These are phyloP conservation scores for Silurus asotus DNA, from an alignment of 2,113 vertebrate genomes.

Conservation along the genomic window DNA sequence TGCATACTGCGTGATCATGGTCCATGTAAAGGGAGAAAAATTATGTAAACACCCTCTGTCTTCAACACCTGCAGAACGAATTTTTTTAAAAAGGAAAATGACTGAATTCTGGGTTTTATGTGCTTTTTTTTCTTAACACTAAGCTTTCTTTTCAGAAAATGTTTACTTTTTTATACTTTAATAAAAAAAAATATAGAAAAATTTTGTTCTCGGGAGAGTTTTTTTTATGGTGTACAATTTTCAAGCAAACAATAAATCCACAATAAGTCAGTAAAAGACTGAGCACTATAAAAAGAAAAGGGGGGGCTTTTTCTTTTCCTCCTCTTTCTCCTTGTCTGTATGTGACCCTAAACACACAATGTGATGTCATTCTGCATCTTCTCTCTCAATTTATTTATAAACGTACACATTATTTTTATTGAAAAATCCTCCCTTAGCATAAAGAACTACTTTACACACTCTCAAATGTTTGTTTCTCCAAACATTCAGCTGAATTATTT, in stretches of 20 bases:
- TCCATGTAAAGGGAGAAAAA: background rate
- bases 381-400: too few species aligned
- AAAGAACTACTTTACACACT: too few species aligned
- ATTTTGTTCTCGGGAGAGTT: background rate
- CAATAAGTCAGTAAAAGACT: background rate
- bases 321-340: background rate
- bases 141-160: background rate
- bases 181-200: background rate
- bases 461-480: too few species aligned
- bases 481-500: too few species aligned
- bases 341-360: background rate
- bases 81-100: background rate
- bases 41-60: too few species aligned
- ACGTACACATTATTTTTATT: too few species aligned
- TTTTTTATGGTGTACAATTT: background rate
- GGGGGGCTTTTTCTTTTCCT: background rate
- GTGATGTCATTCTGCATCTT: too few species aligned
- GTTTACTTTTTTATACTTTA: slow-evolving; percentile 24
- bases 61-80: background rate
- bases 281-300: background rate
- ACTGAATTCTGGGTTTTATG: background rate
- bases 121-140: background rate
- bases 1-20: background rate
- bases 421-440: too few species aligned
- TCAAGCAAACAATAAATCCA: background rate